These are phyloP conservation scores for Pseudobourletiella spinata DNA, from an alignment of 1,140 invertebrate species.

Conservation along the genomic window DNA sequence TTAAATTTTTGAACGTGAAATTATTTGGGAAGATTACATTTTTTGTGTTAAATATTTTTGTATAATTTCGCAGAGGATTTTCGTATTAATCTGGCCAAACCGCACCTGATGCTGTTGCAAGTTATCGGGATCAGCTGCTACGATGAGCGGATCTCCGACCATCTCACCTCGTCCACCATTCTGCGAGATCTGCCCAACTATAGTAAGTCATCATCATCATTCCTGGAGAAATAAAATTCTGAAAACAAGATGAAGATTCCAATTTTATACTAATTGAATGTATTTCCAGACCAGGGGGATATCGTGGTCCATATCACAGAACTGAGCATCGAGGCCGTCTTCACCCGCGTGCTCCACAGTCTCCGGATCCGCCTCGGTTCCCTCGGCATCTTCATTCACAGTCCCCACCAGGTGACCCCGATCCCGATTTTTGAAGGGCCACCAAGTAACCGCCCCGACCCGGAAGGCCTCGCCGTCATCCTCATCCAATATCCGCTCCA, in stretches of 20 bases:
- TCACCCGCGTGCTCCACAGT: neutral
- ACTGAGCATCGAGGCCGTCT: neutral
- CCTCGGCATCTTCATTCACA: neutral
- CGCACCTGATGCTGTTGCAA: conserved; percentile 11
- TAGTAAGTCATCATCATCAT: neutral
- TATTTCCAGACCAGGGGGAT: neutral
- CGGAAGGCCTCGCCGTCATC: neutral
- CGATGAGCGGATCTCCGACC: conserved; percentile 19
- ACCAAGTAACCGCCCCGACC: neutral
- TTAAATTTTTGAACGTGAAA: too few species aligned
- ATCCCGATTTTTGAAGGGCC: conserved; percentile 14
- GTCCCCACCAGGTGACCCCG: neutral
- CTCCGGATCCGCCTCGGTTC: neutral
- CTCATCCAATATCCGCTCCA: conserved; percentile 1
- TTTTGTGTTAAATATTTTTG: neutral
- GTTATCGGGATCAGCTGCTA: conserved; percentile 6
- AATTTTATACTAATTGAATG: neutral
- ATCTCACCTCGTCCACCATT: conserved; percentile 17
- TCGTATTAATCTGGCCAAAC: conserved; percentile 9
- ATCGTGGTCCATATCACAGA: conserved; percentile 3
- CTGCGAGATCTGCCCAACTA: conserved; percentile 8
- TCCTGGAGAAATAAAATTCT: neutral
- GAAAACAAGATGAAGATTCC: neutral
- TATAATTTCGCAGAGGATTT: conserved; percentile 2
- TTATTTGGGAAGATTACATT: too few species aligned